These are phyloP conservation scores for Ormyrus thymus DNA, from an alignment of 2,888 invertebrate species.

Conservation along the genomic window DNA sequence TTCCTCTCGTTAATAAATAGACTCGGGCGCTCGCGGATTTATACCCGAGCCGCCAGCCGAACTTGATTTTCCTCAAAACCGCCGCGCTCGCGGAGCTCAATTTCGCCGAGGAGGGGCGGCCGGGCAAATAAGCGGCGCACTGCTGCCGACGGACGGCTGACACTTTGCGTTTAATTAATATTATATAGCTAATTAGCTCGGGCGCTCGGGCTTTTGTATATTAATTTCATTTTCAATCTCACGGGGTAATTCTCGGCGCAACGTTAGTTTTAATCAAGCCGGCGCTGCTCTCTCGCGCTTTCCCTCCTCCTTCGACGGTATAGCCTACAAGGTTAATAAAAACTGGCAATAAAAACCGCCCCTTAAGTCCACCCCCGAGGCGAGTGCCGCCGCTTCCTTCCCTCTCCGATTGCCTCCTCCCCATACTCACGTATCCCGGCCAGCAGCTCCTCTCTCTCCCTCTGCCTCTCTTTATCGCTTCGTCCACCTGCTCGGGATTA, in stretches of 20 bases:
- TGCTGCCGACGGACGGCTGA: conserved; percentile 14
- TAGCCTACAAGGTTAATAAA: conserved; percentile 71
- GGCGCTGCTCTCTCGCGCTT: conserved; percentile 26
- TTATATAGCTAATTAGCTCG: conserved; percentile 75
- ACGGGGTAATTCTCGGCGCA: conserved; percentile 72
- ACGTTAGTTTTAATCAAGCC: conserved; percentile 71
- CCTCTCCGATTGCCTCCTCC: not conserved
- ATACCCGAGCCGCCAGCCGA: no score
- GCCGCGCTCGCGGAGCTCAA: no score
- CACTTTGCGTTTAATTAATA: conserved; percentile 71
- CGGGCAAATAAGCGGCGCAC: not conserved
- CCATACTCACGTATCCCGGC: conserved; percentile 18
- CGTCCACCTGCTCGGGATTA: conserved; percentile 72
- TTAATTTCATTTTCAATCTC: conserved; percentile 76
- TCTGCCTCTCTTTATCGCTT: conserved; percentile 61
- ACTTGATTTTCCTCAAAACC: no score
- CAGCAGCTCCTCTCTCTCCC: conserved; percentile 34
- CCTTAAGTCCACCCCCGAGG: conserved; percentile 69
- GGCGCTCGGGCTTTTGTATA: conserved; percentile 70
- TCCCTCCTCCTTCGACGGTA: conserved; percentile 51
- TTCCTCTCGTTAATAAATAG: conserved; percentile 15
- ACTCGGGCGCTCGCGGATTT: not conserved
- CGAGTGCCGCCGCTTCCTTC: conserved; percentile 49
- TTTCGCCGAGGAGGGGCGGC: no score
- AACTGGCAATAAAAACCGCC: conserved; percentile 74